Evolutionary conservation across 2,888 invertebrate species (phyloP), one percentile per base, ranked within the genome.

Genomic region (Himalopsyche anomala): DNA sequence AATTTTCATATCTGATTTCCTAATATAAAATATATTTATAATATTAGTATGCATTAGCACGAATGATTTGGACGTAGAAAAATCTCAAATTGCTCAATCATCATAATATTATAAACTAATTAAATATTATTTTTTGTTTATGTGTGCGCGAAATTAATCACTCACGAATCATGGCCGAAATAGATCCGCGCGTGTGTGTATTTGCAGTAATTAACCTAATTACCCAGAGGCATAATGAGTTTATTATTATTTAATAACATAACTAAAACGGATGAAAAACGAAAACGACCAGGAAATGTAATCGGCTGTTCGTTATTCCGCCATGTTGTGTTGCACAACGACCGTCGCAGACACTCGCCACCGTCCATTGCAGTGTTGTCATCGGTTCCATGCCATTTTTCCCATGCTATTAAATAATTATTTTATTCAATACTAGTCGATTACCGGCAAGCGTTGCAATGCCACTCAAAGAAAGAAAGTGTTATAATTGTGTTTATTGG

Each of bases 181-280:
- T 15, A 36, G 74, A 51, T 51, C 4, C 36, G 15, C 15, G 74
- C 15, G 74, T 36, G 38, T 38, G 12, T 74, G 11, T 38, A 74
- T 74, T 38, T 38, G 51, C 51, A 51, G 38, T 74, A 74, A 74
- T 74, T 74, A 36, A 36, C 74, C 74, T 36, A 74, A 74, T 74
- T 74, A 38, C 74, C 74, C 12, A 74, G 12, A 36, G 19, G 36
- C 12, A 74, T 74, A 74, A 74, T 74, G 74, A 74, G 74, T 38
- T 38, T 74, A 74, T 74, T 28, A 28, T 28, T 74, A 74, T 74
- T 74, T 28, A 74, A 36, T 74, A 15, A 36, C 36, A 12, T 38
- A 51, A 51, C 74, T 12, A 15, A 74, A 74, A 74, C 74, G 74
- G 74, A 74, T 74, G 36, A 74, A 74, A 74, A 74, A 36, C 74